These are phyloP conservation scores for Dryoscopus gambensis DNA, from an alignment of 2,113 vertebrate species.

Conservation along the genomic window DNA sequence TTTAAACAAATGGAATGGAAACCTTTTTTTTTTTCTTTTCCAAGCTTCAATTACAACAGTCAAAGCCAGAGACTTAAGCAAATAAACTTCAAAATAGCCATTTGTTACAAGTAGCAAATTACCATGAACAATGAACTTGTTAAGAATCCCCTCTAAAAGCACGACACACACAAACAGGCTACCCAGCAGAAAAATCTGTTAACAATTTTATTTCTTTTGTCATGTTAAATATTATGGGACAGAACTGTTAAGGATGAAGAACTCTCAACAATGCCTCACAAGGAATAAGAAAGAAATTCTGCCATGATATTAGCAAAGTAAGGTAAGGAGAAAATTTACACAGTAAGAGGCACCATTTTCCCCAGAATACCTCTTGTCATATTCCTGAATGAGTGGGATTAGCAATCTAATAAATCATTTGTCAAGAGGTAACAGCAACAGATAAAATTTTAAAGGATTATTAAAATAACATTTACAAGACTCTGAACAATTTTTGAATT, in stretches of 20 bases:
- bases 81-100: slow-evolving; percentile 43
- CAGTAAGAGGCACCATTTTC: slow-evolving; percentile 88
- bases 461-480: slow-evolving; percentile 99
- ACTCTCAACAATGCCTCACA: slow-evolving; percentile 89
- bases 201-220: slow-evolving; percentile 87
- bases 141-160: slow-evolving; percentile 59
- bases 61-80: slow-evolving; percentile 53
- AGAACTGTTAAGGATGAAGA: slow-evolving; percentile 89
- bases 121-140: slow-evolving; percentile 38
- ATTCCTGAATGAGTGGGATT: slow-evolving; percentile 85
- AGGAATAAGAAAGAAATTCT: slow-evolving; percentile 85
- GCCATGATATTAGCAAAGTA: slow-evolving; percentile 86
- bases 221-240: slow-evolving; percentile 92
- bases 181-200: slow-evolving; percentile 79
- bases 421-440: slow-evolving; percentile 88
- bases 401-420: slow-evolving; percentile 85
- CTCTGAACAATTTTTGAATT: slow-evolving; percentile 88
- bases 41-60: slow-evolving; percentile 55
- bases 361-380: slow-evolving; percentile 84
- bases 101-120: slow-evolving; percentile 58
- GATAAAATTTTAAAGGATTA: slow-evolving; percentile 93
- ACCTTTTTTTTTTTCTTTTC: not conserved
- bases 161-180: slow-evolving; percentile 76
- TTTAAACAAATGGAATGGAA: slow-evolving; percentile 25
- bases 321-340: slow-evolving; percentile 88